Evolutionary conservation across 2,797 vertebrate species (phyloP).

Genomic region (Falco biarmicus): DNA sequence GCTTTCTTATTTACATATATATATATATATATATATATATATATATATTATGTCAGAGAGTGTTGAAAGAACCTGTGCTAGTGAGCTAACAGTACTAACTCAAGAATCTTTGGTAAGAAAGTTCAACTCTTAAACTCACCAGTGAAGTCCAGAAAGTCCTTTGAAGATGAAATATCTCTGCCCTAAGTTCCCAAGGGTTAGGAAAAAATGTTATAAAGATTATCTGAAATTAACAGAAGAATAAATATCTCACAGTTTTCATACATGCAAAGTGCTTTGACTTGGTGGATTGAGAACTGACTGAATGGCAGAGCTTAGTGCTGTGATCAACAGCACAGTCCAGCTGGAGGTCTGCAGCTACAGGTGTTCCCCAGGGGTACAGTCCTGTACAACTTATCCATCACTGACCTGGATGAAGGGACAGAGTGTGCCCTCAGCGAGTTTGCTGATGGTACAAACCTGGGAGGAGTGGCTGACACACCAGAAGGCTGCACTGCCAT

Average conservation of each 20-base stretch:
- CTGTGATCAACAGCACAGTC: too few relatives aligned
- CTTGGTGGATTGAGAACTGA: neutral
- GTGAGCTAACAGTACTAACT: neutral
- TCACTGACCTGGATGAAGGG: too few relatives aligned
- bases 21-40: too few relatives aligned
- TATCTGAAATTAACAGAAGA: neutral
- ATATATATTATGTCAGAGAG: too few relatives aligned
- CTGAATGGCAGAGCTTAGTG: too few relatives aligned
- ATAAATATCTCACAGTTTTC: neutral
- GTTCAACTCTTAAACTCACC: neutral
- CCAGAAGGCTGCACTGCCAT: too few relatives aligned
- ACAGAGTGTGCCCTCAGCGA: too few relatives aligned
- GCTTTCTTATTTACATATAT: neutral
- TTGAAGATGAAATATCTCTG: neutral
- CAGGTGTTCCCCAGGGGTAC: too few relatives aligned
- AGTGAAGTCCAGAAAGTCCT: neutral
- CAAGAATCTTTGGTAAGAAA: neutral
- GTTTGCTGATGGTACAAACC: too few relatives aligned
- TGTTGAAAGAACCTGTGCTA: neutral
- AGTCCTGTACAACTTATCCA: too few relatives aligned
- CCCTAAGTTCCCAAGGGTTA: neutral
- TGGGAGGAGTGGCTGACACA: too few relatives aligned
- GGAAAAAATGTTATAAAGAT: neutral
- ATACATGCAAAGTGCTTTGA: neutral
- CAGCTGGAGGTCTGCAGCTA: too few relatives aligned